These are phyloP conservation scores for Thomomys bottae DNA, from an alignment of 2,113 vertebrate genomes.

Conservation along the genomic window DNA sequence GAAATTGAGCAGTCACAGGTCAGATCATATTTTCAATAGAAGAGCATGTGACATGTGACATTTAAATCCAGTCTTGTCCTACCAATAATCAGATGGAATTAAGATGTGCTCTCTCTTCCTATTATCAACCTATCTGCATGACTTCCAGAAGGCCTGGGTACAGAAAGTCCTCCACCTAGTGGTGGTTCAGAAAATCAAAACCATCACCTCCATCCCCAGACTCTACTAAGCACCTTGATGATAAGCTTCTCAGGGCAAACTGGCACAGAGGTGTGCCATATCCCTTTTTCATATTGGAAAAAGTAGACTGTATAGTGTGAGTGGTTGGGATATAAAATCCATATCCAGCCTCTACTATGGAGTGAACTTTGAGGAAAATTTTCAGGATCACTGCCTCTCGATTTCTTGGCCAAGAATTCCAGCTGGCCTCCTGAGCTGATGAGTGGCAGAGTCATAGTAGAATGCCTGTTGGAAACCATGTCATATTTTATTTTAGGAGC, in stretches of 20 bases:
- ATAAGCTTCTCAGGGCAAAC: neutral
- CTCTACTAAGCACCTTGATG: neutral
- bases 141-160: neutral
- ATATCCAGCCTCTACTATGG: neutral
- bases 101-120: neutral
- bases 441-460: neutral
- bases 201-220: neutral
- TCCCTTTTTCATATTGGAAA: neutral
- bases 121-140: neutral
- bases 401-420: neutral
- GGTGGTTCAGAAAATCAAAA: constrained; percentile 47
- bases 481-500: neutral
- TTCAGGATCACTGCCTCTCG: neutral
- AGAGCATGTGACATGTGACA: neutral
- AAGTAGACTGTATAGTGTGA: neutral
- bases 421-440: neutral
- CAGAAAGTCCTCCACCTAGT: constrained; percentile 7
- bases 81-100: neutral
- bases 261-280: neutral
- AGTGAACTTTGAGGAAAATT: neutral
- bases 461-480: neutral
- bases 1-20: neutral
- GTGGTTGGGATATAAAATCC: neutral
- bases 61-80: neutral
- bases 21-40: neutral